A percentile compares a stretch with the other conserved stretches of the same genome.
phyloP scores from a whole-genome alignment of 2,113 vertebrate genomes.

The Cephalopterus ornatus region DNA sequence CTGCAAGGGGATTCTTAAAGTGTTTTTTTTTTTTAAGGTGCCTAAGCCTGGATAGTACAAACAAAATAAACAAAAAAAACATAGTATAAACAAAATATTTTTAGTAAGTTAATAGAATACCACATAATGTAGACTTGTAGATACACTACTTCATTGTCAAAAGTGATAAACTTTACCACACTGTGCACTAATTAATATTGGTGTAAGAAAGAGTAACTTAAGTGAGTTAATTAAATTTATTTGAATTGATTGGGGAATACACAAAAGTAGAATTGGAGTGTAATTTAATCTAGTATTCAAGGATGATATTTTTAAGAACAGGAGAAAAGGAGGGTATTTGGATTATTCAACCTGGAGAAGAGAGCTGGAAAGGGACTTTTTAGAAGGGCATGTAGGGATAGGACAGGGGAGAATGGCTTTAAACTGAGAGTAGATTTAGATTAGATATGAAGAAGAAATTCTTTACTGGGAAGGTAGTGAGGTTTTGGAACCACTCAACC shows the following conservation, averaged over 20 bases:
- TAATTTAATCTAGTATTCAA: neutral
- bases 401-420: neutral
- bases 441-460: neutral
- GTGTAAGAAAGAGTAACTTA: neutral
- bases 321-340: neutral
- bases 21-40: neutral
- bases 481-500: neutral
- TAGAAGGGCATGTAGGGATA: no score
- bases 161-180: neutral
- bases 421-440: no score
- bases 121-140: neutral
- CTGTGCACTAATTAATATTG: neutral
- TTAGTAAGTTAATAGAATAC: neutral
- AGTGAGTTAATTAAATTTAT: neutral
- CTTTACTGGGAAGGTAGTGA: neutral
- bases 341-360: neutral
- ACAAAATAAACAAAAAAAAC: no score
- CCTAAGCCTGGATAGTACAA: neutral
- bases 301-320: neutral
- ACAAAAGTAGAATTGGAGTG: neutral
- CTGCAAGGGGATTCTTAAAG: neutral
- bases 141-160: neutral
- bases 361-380: neutral
- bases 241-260: neutral
- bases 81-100: neutral